Percentiles rank a stretch among this genome's conserved stretches.
These are phyloP conservation scores for Colostygia pectinataria DNA, from an alignment of 2,888 invertebrate species.

Conservation along the genomic window DNA sequence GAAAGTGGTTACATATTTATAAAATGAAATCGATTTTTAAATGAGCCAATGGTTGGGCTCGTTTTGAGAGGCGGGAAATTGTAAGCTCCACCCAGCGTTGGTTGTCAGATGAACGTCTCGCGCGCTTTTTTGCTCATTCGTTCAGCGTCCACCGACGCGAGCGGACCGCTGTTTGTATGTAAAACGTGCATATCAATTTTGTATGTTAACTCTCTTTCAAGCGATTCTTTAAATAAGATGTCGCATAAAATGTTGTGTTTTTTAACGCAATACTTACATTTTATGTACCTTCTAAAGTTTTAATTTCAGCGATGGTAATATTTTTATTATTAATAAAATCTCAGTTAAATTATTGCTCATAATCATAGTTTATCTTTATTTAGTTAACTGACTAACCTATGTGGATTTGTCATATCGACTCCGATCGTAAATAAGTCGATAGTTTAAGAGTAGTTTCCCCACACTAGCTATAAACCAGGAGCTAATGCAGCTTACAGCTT, in stretches of 20 bases:
- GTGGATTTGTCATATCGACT: constrained; percentile 7
- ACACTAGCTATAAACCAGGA: constrained; percentile 31
- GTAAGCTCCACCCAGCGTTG: constrained; percentile 66
- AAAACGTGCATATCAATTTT: constrained; percentile 20
- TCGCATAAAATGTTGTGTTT: constrained; percentile 5
- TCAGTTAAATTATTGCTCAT: no score
- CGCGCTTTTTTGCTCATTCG: constrained; percentile 73
- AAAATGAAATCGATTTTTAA: constrained; percentile 83
- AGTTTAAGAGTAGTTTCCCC: constrained; percentile 17
- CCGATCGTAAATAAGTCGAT: constrained; percentile 20
- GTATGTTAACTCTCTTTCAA: constrained; percentile 27
- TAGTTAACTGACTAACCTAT: constrained; percentile 2
- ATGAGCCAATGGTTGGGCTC: constrained; percentile 73
- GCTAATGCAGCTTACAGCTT: constrained; percentile 35
- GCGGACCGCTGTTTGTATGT: constrained; percentile 42
- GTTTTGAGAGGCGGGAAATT: constrained; percentile 66
- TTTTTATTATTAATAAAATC: constrained; percentile 11
- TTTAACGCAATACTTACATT: no score
- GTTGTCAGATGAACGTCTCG: constrained; percentile 73
- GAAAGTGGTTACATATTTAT: constrained; percentile 82
- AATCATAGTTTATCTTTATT: background rate
- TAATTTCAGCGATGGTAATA: no score
- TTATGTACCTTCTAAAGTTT: no score
- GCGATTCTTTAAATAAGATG: constrained; percentile 15
- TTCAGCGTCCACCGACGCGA: constrained; percentile 58